A percentile compares a stretch with the other conserved stretches of the same genome.
Conservation (phyloP, 2,113 vertebrate species). For the Ondatra zibethicus region DNA sequence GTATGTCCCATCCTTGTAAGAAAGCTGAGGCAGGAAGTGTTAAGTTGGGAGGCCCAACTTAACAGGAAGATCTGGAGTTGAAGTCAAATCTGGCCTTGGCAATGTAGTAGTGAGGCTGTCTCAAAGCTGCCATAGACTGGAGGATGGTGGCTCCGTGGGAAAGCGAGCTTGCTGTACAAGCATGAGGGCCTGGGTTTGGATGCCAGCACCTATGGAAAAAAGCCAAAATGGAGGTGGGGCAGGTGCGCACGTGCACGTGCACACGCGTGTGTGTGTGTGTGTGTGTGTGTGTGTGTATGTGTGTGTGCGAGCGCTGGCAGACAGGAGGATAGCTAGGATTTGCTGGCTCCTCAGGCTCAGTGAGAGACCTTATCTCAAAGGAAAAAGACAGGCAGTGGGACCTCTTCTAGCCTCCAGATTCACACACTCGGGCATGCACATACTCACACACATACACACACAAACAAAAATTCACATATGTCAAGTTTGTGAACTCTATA, state of each 20-base stretch:
- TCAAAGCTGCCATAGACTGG: no score
- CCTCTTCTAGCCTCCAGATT: not conserved
- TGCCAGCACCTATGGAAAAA: not conserved
- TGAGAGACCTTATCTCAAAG: not conserved
- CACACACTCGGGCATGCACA: not conserved
- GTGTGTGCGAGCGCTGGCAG: not conserved
- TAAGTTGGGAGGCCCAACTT: no score
- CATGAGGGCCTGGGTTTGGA: not conserved
- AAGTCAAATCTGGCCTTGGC: not conserved
- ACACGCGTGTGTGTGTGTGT: no score
- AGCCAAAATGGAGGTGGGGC: not conserved
- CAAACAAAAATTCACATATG: not conserved
- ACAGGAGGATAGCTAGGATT: not conserved
- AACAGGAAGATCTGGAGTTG: not conserved
- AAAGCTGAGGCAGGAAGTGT: not conserved
- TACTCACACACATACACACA: not conserved
- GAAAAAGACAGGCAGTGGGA: not conserved
- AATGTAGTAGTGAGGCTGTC: not conserved
- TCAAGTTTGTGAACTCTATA: not conserved
- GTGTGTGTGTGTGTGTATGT: no score
- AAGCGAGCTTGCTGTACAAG: not conserved
- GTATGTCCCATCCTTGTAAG: not conserved
- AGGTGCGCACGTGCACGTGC: no score
- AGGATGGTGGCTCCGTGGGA: rapidly evolving
- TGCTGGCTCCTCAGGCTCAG: not conserved